Percentiles rank a stretch among this genome's conserved stretches.
These are phyloP conservation scores for Heteronetta atricapilla DNA, from an alignment of 2,113 vertebrate genomes.

Conservation along the genomic window DNA sequence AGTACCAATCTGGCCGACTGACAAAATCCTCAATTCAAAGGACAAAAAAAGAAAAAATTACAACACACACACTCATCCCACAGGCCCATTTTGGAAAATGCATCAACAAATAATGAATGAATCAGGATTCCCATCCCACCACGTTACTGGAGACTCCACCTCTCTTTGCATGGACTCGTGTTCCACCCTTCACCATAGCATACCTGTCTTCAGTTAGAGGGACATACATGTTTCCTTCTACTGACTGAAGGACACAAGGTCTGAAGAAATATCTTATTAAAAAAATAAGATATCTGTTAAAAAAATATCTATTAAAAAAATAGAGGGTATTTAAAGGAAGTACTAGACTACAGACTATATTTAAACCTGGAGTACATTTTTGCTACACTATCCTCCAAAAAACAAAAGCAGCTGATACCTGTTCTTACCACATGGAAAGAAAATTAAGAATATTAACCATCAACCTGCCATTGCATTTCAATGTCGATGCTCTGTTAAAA, in stretches of 20 bases:
- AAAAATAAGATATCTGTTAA: neutral
- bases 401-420: neutral
- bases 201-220: neutral
- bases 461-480: neutral
- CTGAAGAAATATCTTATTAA: neutral
- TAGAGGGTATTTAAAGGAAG: neutral
- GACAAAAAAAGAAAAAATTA: neutral
- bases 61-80: neutral
- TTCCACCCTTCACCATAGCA: neutral
- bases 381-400: neutral
- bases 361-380: neutral
- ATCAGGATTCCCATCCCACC: neutral
- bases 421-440: neutral
- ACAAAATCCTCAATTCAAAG: neutral
- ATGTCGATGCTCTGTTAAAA: neutral
- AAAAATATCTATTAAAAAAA: neutral
- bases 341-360: neutral
- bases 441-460: neutral
- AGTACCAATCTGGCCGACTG: neutral
- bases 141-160: neutral
- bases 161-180: neutral
- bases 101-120: neutral
- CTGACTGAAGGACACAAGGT: neutral
- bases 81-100: neutral
- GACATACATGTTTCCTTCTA: neutral